A percentile compares a stretch with the other conserved stretches of the same genome.
Evolutionary conservation across 2,888 invertebrate genomes (phyloP).

Genomic region (Cerastis rubricosa): DNA sequence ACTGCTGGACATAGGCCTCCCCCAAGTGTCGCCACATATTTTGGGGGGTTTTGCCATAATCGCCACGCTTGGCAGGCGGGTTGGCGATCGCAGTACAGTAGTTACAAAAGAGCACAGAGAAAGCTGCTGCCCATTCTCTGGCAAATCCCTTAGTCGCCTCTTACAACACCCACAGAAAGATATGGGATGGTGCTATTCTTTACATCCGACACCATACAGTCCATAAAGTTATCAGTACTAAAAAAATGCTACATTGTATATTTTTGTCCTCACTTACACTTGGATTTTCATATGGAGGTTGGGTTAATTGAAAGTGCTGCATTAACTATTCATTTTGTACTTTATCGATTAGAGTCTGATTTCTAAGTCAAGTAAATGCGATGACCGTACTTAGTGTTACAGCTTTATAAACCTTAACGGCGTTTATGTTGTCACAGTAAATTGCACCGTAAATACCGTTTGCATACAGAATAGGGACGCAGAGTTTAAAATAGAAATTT

Average conservation of each 20-base stretch:
- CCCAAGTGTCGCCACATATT: too few relatives aligned
- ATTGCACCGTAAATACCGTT: not conserved
- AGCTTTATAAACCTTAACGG: not conserved
- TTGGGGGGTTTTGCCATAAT: too few relatives aligned
- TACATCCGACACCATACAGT: too few relatives aligned
- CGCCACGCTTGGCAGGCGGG: too few relatives aligned
- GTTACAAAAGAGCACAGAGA: too few relatives aligned
- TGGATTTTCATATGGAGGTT: not conserved
- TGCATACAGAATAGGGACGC: not conserved
- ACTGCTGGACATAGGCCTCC: too few relatives aligned
- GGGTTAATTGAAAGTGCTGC: not conserved
- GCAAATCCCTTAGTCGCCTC: too few relatives aligned
- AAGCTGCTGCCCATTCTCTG: too few relatives aligned
- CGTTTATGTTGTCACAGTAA: not conserved
- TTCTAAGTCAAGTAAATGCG: not conserved
- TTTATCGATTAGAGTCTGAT: not conserved
- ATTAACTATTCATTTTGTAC: not conserved
- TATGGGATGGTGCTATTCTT: too few relatives aligned
- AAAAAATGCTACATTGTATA: not conserved
- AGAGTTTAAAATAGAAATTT: not conserved
- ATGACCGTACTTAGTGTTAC: constrained; percentile 14
- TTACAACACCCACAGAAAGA: too few relatives aligned
- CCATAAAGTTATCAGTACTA: too few relatives aligned
- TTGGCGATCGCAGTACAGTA: too few relatives aligned
- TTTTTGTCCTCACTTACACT: not conserved